Conservation (phyloP, 2,888 invertebrate species). For the Dascillus cervinus region DNA sequence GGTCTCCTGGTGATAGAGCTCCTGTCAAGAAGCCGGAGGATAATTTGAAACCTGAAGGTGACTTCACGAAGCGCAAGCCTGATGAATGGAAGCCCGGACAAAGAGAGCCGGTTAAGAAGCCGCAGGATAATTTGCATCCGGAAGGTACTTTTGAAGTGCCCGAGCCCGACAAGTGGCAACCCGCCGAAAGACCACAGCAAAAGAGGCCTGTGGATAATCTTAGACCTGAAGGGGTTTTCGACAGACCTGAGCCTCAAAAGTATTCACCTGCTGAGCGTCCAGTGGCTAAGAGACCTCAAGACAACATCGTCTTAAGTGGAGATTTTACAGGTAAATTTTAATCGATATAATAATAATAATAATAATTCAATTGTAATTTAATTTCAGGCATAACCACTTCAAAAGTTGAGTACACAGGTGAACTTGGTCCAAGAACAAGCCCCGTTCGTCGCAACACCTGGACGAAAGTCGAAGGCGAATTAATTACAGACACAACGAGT, state of each 20-base stretch:
- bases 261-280: constrained; percentile 43
- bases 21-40: constrained; percentile 40
- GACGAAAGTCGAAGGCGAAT: constrained; percentile 70
- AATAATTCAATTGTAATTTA: too few relatives aligned
- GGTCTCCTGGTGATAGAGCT: constrained; percentile 41
- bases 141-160: constrained; percentile 40
- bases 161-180: constrained; percentile 27
- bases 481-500: constrained; percentile 60
- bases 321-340: constrained; percentile 36
- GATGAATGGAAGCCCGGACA: constrained; percentile 41
- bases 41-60: constrained; percentile 45
- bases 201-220: constrained; percentile 41
- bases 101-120: constrained; percentile 37
- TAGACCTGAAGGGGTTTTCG: constrained; percentile 41
- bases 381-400: constrained; percentile 62
- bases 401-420: constrained; percentile 61
- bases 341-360: too few relatives aligned
- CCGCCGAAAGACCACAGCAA: constrained; percentile 39
- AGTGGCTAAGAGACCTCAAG: constrained; percentile 38
- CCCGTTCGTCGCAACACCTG: constrained; percentile 67
- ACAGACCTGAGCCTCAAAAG: constrained; percentile 29
- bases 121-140: constrained; percentile 43
- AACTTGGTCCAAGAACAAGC: constrained; percentile 55
- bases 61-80: constrained; percentile 37
- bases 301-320: constrained; percentile 43